Conservation (phyloP, 2,888 invertebrate species). For the Neuroscelio doddi region DNA sequence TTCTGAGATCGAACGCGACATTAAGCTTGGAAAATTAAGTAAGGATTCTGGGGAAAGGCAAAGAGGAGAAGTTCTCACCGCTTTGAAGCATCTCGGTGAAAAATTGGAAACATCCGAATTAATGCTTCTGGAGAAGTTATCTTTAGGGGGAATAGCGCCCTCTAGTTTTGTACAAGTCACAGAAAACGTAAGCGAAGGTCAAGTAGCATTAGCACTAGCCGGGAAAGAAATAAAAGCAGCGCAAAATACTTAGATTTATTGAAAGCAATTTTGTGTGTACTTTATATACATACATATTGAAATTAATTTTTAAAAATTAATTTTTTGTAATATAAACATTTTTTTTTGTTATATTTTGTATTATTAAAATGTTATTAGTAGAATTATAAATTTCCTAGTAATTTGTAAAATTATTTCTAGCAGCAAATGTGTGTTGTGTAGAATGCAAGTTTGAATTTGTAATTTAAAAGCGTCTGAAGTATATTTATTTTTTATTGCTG, state of each 20-base stretch:
- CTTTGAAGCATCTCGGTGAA: conserved; percentile 74
- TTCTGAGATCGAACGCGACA: conserved; percentile 77
- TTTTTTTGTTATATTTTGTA: no score
- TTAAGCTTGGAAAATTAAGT: conserved; percentile 76
- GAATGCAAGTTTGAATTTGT: no score
- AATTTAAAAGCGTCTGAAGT: no score
- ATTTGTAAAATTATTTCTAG: no score
- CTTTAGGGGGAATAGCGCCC: conserved; percentile 66
- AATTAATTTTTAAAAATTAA: no score
- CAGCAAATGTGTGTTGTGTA: no score
- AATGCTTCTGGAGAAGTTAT: conserved; percentile 73
- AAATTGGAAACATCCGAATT: conserved; percentile 72
- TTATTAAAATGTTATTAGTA: no score
- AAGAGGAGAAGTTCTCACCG: conserved; percentile 73
- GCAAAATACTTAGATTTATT: conserved; percentile 42
- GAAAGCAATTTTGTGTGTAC: no score
- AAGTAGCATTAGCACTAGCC: conserved; percentile 58
- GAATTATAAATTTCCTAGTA: no score
- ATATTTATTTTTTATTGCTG: no score
- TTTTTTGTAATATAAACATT: no score
- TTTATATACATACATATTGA: no score
- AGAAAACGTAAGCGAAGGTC: conserved; percentile 62
- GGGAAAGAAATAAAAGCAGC: conserved; percentile 59
- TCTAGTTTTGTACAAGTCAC: conserved; percentile 72
- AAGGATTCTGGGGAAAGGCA: conserved; percentile 73